Evolutionary conservation across 2,113 vertebrate genomes (phyloP).

Genomic region (Serinus canaria): DNA sequence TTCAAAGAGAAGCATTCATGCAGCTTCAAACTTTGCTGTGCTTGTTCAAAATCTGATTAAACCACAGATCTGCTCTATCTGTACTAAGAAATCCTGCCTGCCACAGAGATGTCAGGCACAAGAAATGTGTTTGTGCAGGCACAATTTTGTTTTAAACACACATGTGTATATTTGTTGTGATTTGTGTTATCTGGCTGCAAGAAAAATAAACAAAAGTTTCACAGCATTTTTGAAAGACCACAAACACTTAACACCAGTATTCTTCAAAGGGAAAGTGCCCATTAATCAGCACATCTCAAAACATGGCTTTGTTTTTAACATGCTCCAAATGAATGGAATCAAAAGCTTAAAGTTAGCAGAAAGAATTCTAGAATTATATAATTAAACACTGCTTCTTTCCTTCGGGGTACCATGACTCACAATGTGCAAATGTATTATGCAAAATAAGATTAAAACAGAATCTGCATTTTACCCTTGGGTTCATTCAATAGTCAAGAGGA

Average conservation of each 20-base stretch:
- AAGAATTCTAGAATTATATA: constrained; percentile 8
- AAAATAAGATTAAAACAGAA: constrained; percentile 69
- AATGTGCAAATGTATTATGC: constrained; percentile 64
- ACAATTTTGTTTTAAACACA: not conserved
- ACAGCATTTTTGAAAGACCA: not conserved
- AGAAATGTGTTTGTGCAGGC: not conserved
- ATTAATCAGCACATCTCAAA: not conserved
- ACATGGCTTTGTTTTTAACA: not conserved
- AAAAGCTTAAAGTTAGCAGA: constrained; percentile 23
- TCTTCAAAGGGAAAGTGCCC: not conserved
- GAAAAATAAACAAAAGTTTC: not conserved
- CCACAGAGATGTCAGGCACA: not conserved
- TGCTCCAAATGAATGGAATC: not conserved
- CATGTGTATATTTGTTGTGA: not conserved
- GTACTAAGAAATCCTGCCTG: not conserved
- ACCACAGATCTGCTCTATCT: accelerated
- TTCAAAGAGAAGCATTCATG: not conserved
- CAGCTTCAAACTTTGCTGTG: not conserved
- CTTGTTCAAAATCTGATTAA: not conserved
- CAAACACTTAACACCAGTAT: not conserved
- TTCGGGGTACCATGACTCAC: constrained; percentile 66
- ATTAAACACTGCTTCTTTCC: constrained; percentile 52
- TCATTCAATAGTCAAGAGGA: constrained; percentile 64
- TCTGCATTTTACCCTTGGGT: constrained; percentile 65
- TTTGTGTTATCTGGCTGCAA: not conserved